A percentile compares a stretch with the other conserved stretches of the same genome.
These are phyloP conservation scores for Camponotus pennsylvanicus DNA, from an alignment of 1,140 invertebrate genomes.

Conservation along the genomic window DNA sequence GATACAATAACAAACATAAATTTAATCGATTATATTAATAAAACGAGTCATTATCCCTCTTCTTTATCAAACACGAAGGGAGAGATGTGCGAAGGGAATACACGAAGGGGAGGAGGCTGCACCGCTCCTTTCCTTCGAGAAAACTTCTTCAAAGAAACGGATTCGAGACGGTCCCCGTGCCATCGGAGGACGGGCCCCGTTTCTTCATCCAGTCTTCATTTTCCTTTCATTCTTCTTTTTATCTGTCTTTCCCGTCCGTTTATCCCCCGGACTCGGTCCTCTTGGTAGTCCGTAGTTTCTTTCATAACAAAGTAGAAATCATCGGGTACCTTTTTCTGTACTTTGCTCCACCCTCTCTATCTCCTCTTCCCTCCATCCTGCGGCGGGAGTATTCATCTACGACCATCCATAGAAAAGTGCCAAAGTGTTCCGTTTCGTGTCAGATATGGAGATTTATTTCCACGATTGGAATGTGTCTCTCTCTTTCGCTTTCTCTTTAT, in stretches of 20 bases:
- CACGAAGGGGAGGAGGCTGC: conserved; percentile 26
- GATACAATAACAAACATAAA: background rate
- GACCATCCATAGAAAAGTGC: conserved; percentile 65
- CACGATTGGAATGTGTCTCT: conserved; percentile 53
- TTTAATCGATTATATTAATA: conserved; percentile 6
- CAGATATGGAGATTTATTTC: conserved; percentile 81
- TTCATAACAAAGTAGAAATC: conserved; percentile 71
- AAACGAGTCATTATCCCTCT: background rate
- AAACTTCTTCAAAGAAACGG: conserved; percentile 71
- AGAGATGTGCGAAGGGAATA: conserved; percentile 10
- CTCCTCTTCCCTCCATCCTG: conserved; percentile 21
- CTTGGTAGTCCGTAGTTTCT: conserved; percentile 57
- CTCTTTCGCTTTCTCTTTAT: background rate
- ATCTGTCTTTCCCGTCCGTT: conserved; percentile 43
- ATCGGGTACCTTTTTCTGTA: conserved; percentile 70
- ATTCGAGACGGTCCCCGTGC: conserved; percentile 79
- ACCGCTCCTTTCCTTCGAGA: conserved; percentile 36
- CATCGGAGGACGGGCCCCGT: conserved; percentile 50
- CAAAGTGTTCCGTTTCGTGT: conserved; percentile 68
- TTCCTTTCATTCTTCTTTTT: conserved; percentile 55
- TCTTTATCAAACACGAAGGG: conserved; percentile 5
- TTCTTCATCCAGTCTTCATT: conserved; percentile 58
- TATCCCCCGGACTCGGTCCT: conserved; percentile 59
- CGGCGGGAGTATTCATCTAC: conserved; percentile 63
- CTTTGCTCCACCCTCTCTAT: conserved; percentile 40